Evolutionary conservation across 1,140 invertebrate genomes (phyloP).

Genomic region (Drosophila lini): DNA sequence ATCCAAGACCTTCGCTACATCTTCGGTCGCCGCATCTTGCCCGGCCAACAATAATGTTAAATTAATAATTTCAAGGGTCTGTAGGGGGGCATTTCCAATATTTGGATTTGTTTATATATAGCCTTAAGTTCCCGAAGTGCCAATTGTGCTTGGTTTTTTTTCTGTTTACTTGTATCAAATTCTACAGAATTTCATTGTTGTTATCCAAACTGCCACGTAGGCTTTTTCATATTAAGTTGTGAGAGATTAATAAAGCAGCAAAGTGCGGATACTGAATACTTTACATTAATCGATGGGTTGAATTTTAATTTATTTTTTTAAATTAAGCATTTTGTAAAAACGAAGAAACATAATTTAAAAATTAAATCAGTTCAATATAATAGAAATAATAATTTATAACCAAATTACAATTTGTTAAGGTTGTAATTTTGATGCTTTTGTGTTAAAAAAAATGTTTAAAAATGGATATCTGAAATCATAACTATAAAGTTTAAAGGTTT

Average conservation of each 20-base stretch:
- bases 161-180: not conserved
- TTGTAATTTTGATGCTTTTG: not conserved
- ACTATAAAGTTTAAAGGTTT: not conserved
- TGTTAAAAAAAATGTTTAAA: not conserved
- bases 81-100: not conserved
- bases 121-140: not conserved
- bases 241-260: not conserved
- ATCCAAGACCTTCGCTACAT: constrained; percentile 10
- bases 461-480: not conserved
- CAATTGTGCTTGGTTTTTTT: not conserved
- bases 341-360: not conserved
- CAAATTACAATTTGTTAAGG: not conserved
- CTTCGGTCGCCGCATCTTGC: constrained; percentile 2
- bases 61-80: not conserved
- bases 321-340: not conserved
- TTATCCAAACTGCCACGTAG: not conserved
- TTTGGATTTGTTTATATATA: not conserved
- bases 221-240: not conserved
- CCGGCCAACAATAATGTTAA: not conserved
- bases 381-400: not conserved
- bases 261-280: not conserved
- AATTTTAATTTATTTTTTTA: not conserved
- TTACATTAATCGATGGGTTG: not conserved
- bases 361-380: not conserved
- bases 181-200: not conserved